phyloP scores from a whole-genome alignment of 2,113 vertebrate genomes.

The Menura novaehollandiae region DNA sequence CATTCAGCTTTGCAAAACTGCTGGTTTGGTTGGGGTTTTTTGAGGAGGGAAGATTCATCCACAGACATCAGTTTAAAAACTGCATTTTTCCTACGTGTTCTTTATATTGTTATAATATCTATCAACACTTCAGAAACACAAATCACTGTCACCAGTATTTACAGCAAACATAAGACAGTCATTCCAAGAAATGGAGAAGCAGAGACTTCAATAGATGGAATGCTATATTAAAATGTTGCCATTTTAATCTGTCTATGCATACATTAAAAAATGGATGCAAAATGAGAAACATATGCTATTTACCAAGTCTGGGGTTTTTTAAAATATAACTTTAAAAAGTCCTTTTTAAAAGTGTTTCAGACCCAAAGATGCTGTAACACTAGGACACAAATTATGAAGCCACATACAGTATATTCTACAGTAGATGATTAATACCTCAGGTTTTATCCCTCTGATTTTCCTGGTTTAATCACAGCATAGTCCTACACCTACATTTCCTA shows the following conservation, averaged over 20 bases:
- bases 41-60: neutral
- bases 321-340: neutral
- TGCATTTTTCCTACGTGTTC: neutral
- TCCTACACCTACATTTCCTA: neutral
- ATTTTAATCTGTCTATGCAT: accelerated
- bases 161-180: accelerated
- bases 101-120: neutral
- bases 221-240: neutral
- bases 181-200: neutral
- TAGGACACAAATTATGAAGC: neutral
- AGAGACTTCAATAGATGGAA: neutral
- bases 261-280: neutral
- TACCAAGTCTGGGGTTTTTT: neutral
- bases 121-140: neutral
- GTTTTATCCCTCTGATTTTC: conserved; percentile 42
- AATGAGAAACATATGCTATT: neutral
- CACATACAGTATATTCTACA: conserved; percentile 10
- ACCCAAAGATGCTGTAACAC: neutral
- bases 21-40: neutral
- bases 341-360: neutral
- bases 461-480: conserved; percentile 21
- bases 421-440: conserved; percentile 22
- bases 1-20: neutral
- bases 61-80: neutral
- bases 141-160: neutral